Base-by-base conservation (phyloP, 2,113 vertebrate genomes). In the Anas platyrhynchos region DNA sequence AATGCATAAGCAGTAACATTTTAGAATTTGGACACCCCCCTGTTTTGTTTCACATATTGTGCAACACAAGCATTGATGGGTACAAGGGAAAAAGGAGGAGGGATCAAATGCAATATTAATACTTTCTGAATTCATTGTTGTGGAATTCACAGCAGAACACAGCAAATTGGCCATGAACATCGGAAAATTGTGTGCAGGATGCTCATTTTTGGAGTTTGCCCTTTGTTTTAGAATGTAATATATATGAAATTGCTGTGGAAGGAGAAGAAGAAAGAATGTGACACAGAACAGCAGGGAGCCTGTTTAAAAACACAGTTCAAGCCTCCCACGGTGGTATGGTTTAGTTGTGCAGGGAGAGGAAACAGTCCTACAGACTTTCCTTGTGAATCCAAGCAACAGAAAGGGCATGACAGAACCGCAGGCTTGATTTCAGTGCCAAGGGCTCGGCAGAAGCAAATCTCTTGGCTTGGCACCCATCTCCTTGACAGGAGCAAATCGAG, bases 371-470 rank as follows among this genome's bases (percentile, higher is more conserved):
- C 16, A 83, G 91, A 74, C 69, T 96, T 84, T 96, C 88, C 87
- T 92, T 46, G 0, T 93, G 98, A 96, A 96, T 91, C 89, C 83
- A 94, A 96, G 94, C 94, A 97, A 94, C 78, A 95, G 86, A 97
- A 96, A 94, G 85, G 89, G 88, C 86, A 93, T 84, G 96, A 94
- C 95, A 92, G 95, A 94, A 87, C 85, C 54, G 7, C 79, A 83
- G 74, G 96, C 94, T 93, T 94, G 83, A 88, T 97, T 91, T 92
- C 88, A 86, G 76, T 81, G 95, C 95, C 97, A 96, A 68, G 85
- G 91, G 96, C 94, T 97, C 62, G 55, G 79, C 86, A 95, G 90
- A 84, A 93, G 91, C 95, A 89, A 78, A 93, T 94, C 89, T 91
- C 85, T 95, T 96, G 93, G 94, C 85, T 95, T 91, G 95, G 95